Percentiles rank a stretch among this genome's conserved stretches.
These are phyloP conservation scores for Riptortus pedestris DNA, from an alignment of 1,140 invertebrate genomes.

Conservation along the genomic window DNA sequence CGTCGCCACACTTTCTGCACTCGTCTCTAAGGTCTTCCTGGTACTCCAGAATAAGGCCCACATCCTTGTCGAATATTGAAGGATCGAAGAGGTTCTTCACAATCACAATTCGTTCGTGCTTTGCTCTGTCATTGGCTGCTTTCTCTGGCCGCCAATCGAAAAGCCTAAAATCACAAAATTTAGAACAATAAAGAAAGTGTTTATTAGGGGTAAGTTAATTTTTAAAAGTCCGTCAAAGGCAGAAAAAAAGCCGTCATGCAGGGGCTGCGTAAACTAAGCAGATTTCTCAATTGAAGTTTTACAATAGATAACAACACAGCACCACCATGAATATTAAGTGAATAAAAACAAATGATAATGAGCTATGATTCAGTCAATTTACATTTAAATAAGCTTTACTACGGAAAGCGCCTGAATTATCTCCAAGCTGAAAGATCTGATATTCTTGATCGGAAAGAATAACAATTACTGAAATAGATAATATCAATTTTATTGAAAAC, in stretches of 20 bases:
- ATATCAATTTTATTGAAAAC: too few relatives aligned
- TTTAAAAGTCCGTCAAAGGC: neutral
- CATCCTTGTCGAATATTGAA: conserved; percentile 79
- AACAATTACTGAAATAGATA: too few relatives aligned
- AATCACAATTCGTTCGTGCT: conserved; percentile 83
- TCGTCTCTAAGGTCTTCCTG: conserved; percentile 83
- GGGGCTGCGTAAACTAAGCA: too few relatives aligned
- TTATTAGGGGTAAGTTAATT: neutral
- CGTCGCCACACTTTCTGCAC: conserved; percentile 82
- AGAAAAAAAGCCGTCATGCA: neutral
- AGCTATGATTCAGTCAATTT: too few relatives aligned
- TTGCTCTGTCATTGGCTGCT: conserved; percentile 65
- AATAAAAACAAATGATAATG: too few relatives aligned
- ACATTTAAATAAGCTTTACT: too few relatives aligned
- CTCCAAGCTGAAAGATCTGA: too few relatives aligned
- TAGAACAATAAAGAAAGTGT: neutral
- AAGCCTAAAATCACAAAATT: conserved; percentile 48
- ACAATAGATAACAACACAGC: too few relatives aligned
- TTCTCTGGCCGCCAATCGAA: conserved; percentile 96
- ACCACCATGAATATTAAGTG: too few relatives aligned
- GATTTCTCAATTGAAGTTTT: too few relatives aligned
- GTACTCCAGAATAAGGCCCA: conserved; percentile 78
- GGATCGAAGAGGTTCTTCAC: conserved; percentile 91
- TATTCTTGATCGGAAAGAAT: too few relatives aligned
- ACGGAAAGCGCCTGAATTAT: too few relatives aligned